Evolutionary conservation across 2,888 invertebrate species (phyloP), one percentile per base, ranked within the genome.

Genomic region (Adelognathus sp.): DNA sequence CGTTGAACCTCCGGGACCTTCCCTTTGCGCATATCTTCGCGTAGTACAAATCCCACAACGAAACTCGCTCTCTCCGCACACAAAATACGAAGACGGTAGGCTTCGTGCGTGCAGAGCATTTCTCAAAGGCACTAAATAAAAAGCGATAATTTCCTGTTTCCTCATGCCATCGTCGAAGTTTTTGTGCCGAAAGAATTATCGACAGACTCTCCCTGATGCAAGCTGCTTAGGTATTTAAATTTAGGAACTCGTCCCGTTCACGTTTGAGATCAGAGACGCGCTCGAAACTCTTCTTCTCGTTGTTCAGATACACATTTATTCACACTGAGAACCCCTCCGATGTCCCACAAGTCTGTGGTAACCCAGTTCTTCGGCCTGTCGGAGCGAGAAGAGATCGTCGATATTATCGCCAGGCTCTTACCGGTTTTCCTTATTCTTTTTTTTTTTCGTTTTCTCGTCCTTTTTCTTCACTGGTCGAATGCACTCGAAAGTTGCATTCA

Each of bases 1-100:
- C 89, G 85, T 89, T 89, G 88, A 90, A 89, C 88, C 86, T 33
- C 16, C 7, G 44, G 63, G 66, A 72, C 46, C 72, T 76, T 58
- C 41, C 56, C 27, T 73, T 39, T 29, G 83, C 82, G 24, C 61
- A 81, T 84, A 83, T 83, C 82, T 41, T 54, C 33, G 56, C 31
- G 39, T 36, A 50, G 21, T 69, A n/a, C 31, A 71, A 46, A 58
- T 54, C 58, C 50, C 29, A 56, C 54, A 60, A 36, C 29, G 54
- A 67, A 71, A 66, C 67, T n/a, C n/a, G n/a, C n/a, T n/a, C n/a
- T n/a, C 39, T 61, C n/a, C 5, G 29, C 18, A 54, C 64, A 27
- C n/a, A n/a, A n/a, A n/a, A 39, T 24, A 60, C 60, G 27, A 46
- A 33, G 46, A 44, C n/a, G n/a, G n/a, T n/a, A 63, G 41, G 41